These are phyloP conservation scores for Hylaeus volcanicus DNA, from an alignment of 1,140 invertebrate genomes.

Conservation along the genomic window DNA sequence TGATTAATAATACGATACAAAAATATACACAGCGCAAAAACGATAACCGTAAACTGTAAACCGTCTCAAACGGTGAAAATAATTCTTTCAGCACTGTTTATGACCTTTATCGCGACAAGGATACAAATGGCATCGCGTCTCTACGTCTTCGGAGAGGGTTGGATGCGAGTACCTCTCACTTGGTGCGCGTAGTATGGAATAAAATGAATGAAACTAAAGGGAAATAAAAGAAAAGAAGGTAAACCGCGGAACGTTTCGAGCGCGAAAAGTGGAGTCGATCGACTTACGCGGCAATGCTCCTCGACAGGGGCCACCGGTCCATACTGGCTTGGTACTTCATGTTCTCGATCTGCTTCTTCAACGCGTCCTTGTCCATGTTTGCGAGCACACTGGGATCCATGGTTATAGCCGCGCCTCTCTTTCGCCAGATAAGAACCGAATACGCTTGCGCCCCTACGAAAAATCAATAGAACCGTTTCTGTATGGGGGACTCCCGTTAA, in stretches of 20 bases:
- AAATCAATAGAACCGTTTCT: slow-evolving; percentile 76
- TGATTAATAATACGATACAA: not conserved
- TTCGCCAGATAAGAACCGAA: slow-evolving; percentile 67
- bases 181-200: not conserved
- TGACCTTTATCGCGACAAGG: not conserved
- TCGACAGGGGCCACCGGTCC: slow-evolving; percentile 96
- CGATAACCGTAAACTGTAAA: not conserved
- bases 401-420: slow-evolving; percentile 81
- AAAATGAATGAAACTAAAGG: not conserved
- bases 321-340: slow-evolving; percentile 97
- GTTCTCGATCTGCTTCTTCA: slow-evolving; percentile 98
- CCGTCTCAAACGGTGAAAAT: not conserved
- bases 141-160: not conserved
- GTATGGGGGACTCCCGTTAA: slow-evolving; percentile 38
- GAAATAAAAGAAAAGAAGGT: not conserved
- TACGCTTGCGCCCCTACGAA: slow-evolving; percentile 77
- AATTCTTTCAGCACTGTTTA: not conserved
- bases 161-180: not conserved
- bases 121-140: not conserved
- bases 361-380: slow-evolving; percentile 97
- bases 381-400: slow-evolving; percentile 95
- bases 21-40: not conserved
- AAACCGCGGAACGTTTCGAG: too few relatives aligned
- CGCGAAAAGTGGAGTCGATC: slow-evolving; percentile 31
- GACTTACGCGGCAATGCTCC: slow-evolving; percentile 97